Evolutionary conservation across 2,888 invertebrate species (phyloP).

Genomic region (Laspeyria flexula): DNA sequence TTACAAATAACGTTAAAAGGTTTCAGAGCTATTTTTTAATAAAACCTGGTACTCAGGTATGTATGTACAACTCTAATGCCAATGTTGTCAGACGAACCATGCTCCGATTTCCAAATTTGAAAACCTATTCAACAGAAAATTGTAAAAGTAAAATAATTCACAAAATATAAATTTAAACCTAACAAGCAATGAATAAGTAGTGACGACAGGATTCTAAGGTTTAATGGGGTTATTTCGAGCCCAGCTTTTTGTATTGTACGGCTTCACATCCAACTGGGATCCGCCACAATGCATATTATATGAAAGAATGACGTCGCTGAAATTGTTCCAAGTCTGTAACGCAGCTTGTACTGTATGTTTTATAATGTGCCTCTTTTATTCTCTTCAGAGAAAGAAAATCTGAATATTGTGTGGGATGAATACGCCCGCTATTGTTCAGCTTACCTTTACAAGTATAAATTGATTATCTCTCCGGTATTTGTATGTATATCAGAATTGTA

Average conservation of each 20-base stretch:
- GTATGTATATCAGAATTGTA: no score
- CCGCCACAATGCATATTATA: constrained; percentile 17
- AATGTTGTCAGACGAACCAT: no score
- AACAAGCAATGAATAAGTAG: no score
- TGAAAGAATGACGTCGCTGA: constrained; percentile 6
- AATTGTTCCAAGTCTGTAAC: constrained; percentile 6
- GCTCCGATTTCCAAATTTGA: no score
- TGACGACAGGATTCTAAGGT: no score
- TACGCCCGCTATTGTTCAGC: background rate
- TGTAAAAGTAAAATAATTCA: no score
- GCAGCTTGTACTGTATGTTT: background rate
- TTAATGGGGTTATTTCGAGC: constrained; percentile 12
- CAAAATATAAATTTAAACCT: no score
- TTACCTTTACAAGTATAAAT: background rate
- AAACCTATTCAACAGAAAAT: no score
- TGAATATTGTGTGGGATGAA: background rate
- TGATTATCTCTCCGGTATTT: background rate
- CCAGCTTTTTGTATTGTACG: constrained; percentile 6
- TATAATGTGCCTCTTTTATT: background rate
- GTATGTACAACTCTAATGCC: no score
- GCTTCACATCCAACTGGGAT: background rate
- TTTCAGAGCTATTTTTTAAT: no score
- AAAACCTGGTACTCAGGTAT: no score
- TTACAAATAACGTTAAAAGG: no score
- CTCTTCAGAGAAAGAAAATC: constrained; percentile 4